Evolutionary conservation across 2,113 vertebrate genomes (phyloP), one percentile per base, ranked within the genome.

Genomic region (Elaphurus davidianus): DNA sequence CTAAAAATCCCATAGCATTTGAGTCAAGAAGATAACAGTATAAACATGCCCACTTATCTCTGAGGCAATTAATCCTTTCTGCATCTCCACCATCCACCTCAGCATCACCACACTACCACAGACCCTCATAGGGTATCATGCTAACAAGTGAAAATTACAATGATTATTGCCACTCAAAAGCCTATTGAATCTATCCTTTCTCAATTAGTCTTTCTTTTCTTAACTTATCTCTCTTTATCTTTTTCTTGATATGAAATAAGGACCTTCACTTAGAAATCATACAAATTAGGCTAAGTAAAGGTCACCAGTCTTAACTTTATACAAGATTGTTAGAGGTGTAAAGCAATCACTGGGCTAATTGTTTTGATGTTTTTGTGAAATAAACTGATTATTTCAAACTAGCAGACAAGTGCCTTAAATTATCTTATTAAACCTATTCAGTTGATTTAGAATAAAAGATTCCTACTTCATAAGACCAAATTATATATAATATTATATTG

Each of bases 1-100:
- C 87, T 96, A 89, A 89, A 67, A 95, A 87, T 94, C 85, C 91
- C 82, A 64, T 90, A 93, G 96, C 81, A 98, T 87, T 95, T 59
- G 55, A 96, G 57, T 95, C 74, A 96, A 96, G 87, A 52, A 88
- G 55, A 55, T 97, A 84, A 88, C 8, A 71, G 59, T 93, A 91
- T 25, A 87, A 95, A 90, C 82, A 87, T 78, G 28, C 86, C 91
- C 86, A 95, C 74, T 92, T 67, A 92, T 67, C 94, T 92, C 95
- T 79, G 17, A 6, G 4, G 55, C 62, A 97, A 97, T 84, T 55
- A 84, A 28, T 91, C 23, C 21, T 92, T 92, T 87, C 52, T 50
- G 45, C 6, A 25, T 60, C 13, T 17, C 76, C 2, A 89, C 16
- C 21, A 60, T 13, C 30, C 76, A 79, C 21, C 3, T 25, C 36